phyloP scores from a whole-genome alignment of 2,888 invertebrate species.

The Galeruca laticollis region DNA sequence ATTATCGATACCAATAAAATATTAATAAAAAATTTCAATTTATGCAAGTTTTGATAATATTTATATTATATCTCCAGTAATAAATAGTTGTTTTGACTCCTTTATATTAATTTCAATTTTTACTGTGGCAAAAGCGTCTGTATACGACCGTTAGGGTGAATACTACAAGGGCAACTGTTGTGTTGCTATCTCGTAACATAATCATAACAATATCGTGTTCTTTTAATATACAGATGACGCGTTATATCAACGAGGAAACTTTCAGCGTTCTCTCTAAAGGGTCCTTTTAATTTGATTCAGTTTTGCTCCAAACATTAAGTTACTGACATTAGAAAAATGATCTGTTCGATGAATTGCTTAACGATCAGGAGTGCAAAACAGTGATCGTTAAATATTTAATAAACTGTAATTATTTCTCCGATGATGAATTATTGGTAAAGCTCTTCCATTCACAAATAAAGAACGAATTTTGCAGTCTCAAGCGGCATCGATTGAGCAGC shows the following conservation, averaged over 20 bases:
- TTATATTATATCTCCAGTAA: background rate
- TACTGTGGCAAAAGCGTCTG: conserved; percentile 25
- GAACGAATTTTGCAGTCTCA: too few relatives aligned
- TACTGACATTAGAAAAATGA: conserved; percentile 30
- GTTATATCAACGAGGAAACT: conserved; percentile 37
- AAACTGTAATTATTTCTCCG: background rate
- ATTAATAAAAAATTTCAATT: too few relatives aligned
- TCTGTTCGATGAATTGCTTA: conserved; percentile 23
- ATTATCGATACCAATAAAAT: too few relatives aligned
- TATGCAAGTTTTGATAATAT: too few relatives aligned
- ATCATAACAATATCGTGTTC: conserved; percentile 46
- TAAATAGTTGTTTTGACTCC: conserved; percentile 5
- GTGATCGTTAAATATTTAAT: conserved; percentile 16
- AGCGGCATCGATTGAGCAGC: too few relatives aligned
- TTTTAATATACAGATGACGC: conserved; percentile 46
- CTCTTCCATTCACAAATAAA: too few relatives aligned
- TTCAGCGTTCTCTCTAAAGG: conserved; percentile 9
- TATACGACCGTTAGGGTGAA: conserved; percentile 7
- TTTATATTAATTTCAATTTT: conserved; percentile 23
- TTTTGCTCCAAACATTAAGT: conserved; percentile 25
- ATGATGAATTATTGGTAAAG: too few relatives aligned
- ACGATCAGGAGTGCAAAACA: conserved; percentile 12
- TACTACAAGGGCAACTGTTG: conserved; percentile 20
- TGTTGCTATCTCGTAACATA: conserved; percentile 38
- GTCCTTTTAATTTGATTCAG: conserved; percentile 30